These are phyloP conservation scores for Hyles lineata DNA, from an alignment of 2,888 invertebrate species.

Conservation along the genomic window DNA sequence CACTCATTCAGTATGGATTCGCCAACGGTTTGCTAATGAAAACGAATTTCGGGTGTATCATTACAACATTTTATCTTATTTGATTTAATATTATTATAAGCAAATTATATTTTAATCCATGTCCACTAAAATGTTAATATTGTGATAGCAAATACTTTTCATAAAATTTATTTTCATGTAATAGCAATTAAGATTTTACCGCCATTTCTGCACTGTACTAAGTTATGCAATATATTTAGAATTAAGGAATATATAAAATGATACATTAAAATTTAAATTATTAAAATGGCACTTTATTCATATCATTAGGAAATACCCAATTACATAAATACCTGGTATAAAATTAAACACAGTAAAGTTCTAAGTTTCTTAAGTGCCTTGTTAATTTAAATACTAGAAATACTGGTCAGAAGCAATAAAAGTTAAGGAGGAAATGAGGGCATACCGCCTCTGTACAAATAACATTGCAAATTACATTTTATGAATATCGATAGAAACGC, in stretches of 20 bases:
- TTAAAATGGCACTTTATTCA: not conserved
- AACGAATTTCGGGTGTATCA: not conserved
- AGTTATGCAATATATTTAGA: no score
- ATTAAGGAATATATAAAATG: not conserved
- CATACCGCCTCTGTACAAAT: not conserved
- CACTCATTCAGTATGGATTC: conserved; percentile 30
- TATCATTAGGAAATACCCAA: not conserved
- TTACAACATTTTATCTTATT: not conserved
- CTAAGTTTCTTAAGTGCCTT: not conserved
- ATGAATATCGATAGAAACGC: not conserved
- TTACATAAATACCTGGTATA: not conserved
- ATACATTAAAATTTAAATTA: not conserved
- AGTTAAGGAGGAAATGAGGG: not conserved
- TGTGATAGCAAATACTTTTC: no score
- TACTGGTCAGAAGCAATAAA: conserved; percentile 5
- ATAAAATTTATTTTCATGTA: no score
- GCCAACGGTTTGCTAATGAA: not conserved
- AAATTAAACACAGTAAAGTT: conserved; percentile 13
- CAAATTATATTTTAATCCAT: no score
- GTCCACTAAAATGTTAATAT: no score
- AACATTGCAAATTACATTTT: conserved; percentile 1
- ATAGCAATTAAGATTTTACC: not conserved
- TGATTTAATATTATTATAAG: no score
- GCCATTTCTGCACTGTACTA: not conserved
- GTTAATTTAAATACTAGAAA: conserved; percentile 22